Conservation (phyloP, 92 coral and sea anemone genomes). For the Phenganax subtilis region DNA sequence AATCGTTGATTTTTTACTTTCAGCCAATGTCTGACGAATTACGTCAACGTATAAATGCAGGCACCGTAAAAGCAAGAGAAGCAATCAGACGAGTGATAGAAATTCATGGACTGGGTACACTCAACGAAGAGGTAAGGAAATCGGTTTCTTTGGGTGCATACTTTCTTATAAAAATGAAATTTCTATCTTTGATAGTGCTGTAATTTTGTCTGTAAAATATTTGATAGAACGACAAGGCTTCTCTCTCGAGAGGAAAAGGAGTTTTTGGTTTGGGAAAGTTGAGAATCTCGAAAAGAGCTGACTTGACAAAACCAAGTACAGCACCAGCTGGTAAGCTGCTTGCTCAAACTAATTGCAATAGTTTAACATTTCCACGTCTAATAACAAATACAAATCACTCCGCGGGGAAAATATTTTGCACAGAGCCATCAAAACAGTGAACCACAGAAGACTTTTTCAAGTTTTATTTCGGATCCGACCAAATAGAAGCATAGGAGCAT, state of each 20-base stretch:
- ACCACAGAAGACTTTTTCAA: not conserved
- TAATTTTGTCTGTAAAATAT: conserved; percentile 25
- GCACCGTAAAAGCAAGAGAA: conserved; percentile 55
- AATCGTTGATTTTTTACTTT: not conserved
- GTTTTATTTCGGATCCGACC: not conserved
- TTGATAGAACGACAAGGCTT: conserved; percentile 65
- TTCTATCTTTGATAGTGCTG: too few relatives aligned
- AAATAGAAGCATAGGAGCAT: not conserved
- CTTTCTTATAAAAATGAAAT: not conserved
- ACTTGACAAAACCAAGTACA: conserved; percentile 73
- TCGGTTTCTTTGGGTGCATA: not conserved
- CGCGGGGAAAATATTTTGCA: too few relatives aligned
- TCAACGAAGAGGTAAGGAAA: conserved; percentile 59
- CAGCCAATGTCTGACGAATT: conserved; percentile 64
- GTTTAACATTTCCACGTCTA: too few relatives aligned
- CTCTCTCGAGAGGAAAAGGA: conserved; percentile 60
- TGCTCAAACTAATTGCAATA: not conserved
- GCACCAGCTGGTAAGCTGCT: conserved; percentile 72
- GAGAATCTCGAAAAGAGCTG: conserved; percentile 74
- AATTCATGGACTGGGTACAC: conserved; percentile 59
- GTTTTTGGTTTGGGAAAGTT: conserved; percentile 68
- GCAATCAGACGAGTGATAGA: conserved; percentile 70
- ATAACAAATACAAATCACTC: too few relatives aligned
- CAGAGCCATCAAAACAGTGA: too few relatives aligned
- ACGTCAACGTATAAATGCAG: conserved; percentile 46